Conservation (phyloP, 2,113 vertebrate species). For the Thomomys bottae region DNA sequence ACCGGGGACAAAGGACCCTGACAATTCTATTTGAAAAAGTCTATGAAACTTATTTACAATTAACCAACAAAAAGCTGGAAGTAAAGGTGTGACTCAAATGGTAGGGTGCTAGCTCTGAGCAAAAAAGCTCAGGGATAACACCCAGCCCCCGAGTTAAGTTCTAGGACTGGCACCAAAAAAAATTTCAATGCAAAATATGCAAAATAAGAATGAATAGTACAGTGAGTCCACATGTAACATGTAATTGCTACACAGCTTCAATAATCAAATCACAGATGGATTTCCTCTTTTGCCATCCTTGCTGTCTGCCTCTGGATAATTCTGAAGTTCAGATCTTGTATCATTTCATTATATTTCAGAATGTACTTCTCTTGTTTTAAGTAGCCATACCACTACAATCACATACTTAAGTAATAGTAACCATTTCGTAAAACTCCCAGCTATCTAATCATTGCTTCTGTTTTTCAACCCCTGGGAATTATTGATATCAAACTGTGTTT, state of each 20-base stretch:
- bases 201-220: neutral
- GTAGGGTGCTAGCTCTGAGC: too few species aligned
- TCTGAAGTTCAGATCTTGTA: neutral
- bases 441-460: neutral
- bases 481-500: neutral
- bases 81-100: too few species aligned
- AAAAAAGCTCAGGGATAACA: too few species aligned
- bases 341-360: neutral
- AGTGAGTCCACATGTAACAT: neutral
- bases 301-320: neutral
- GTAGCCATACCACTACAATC: neutral
- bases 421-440: neutral
- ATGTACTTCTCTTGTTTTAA: constrained; percentile 1
- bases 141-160: too few species aligned
- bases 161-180: too few species aligned
- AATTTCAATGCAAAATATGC: neutral
- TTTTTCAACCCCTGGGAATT: neutral
- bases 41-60: too few species aligned
- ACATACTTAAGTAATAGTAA: neutral
- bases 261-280: neutral
- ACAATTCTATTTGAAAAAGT: too few species aligned
- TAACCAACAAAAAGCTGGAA: too few species aligned
- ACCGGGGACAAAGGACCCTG: too few species aligned
- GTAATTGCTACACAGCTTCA: neutral
- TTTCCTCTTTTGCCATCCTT: neutral